Evolutionary conservation across 2,113 vertebrate species (phyloP).

Genomic region (Todiramphus saurophagus): DNA sequence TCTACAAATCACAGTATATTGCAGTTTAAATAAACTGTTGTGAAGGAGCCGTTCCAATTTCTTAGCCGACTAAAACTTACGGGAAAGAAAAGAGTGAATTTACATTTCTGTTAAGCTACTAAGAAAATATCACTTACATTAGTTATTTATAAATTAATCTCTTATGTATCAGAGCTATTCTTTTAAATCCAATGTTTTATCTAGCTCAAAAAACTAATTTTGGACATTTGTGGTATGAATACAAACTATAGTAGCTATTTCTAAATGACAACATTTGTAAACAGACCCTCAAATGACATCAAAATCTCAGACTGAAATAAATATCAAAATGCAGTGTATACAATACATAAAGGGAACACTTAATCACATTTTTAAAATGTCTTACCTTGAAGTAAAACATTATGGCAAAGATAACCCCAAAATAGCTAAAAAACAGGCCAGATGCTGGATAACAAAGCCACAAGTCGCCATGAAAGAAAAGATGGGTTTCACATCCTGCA

Average conservation of each 20-base stretch:
- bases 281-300: not conserved
- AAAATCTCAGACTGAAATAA: not conserved
- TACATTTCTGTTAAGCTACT: not conserved
- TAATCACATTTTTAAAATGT: not conserved
- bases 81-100: not conserved
- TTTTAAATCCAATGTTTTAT: not conserved
- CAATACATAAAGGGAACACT: not conserved
- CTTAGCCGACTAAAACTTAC: not conserved
- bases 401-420: not conserved
- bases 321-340: not conserved
- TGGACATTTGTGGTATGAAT: not conserved
- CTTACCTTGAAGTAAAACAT: not conserved
- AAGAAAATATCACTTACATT: not conserved
- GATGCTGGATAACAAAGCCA: not conserved
- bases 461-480: not conserved
- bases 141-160: not conserved
- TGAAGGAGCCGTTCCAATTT: not conserved
- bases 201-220: not conserved
- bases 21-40: not conserved
- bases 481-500: not conserved
- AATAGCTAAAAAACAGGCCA: constrained; percentile 9
- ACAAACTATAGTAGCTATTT: not conserved
- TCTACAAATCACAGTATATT: not conserved
- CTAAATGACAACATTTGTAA: not conserved
- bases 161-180: not conserved